A percentile compares a stretch with the other conserved stretches of the same genome.
phyloP scores from a whole-genome alignment of 2,113 vertebrate species.

The Brachypteracias leptosomus region DNA sequence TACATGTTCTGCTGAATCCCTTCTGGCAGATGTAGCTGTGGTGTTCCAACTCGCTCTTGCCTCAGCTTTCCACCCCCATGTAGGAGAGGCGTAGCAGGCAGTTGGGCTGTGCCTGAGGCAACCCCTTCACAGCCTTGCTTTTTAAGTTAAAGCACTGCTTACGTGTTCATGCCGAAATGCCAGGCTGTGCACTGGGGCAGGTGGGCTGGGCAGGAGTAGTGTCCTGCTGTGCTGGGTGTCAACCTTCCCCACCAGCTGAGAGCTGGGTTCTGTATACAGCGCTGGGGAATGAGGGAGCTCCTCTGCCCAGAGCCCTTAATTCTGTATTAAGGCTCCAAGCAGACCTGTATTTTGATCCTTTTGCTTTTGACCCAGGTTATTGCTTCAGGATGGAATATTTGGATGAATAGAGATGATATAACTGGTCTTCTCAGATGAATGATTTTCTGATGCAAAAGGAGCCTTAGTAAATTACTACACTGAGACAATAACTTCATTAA shows the following conservation, averaged over 20 bases:
- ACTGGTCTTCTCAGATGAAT: neutral
- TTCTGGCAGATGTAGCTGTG: neutral
- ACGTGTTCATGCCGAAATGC: accelerated
- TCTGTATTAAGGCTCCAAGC: neutral
- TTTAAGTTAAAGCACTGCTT: neutral
- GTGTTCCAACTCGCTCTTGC: neutral
- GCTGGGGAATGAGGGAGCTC: neutral
- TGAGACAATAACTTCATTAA: neutral
- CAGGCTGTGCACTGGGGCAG: accelerated
- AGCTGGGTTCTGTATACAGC: accelerated
- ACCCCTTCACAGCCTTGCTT: neutral
- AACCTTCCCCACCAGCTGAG: neutral
- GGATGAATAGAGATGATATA: neutral
- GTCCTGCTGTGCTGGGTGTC: accelerated
- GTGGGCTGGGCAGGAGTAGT: neutral
- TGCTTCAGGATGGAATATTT: neutral
- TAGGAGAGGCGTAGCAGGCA: neutral
- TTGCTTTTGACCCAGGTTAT: neutral
- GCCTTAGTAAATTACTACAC: neutral
- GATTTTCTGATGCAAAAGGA: neutral
- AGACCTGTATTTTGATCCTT: neutral
- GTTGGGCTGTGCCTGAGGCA: neutral
- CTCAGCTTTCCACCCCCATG: neutral
- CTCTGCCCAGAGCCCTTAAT: neutral
- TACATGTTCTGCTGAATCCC: neutral